These are phyloP conservation scores for Leucozona laternaria DNA, from an alignment of 2,888 invertebrate species.

Conservation along the genomic window DNA sequence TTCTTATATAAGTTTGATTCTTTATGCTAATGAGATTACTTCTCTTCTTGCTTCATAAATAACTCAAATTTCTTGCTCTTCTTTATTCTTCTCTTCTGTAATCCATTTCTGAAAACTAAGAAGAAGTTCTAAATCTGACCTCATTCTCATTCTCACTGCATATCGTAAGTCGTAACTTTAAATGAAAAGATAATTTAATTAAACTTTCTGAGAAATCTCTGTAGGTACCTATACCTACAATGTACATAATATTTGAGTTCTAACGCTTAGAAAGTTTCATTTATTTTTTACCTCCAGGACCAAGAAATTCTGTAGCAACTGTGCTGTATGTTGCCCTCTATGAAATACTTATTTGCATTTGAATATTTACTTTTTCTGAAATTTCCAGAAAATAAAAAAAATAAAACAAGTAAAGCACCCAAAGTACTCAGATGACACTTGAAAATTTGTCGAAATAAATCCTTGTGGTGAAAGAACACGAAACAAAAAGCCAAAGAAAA, in stretches of 20 bases:
- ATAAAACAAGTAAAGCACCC: not conserved
- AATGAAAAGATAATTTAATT: slow-evolving; percentile 33
- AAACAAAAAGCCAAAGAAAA: slow-evolving; percentile 26
- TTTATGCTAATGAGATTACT: slow-evolving; percentile 16
- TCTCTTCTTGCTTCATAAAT: slow-evolving; percentile 11
- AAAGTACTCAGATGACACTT: slow-evolving; percentile 40
- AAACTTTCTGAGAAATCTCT: slow-evolving; percentile 39
- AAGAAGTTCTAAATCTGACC: slow-evolving; percentile 23
- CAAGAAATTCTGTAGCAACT: not conserved
- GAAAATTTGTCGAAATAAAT: slow-evolving; percentile 67
- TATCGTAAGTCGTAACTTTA: slow-evolving; percentile 3
- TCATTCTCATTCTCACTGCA: slow-evolving; percentile 16
- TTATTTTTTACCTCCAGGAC: not conserved
- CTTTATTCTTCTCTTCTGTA: not conserved
- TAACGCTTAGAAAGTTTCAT: not conserved
- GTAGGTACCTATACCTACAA: too few relatives aligned
- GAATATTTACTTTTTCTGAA: slow-evolving; percentile 24
- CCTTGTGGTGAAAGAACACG: slow-evolving; percentile 64
- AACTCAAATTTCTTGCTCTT: not conserved
- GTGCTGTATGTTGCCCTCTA: not conserved
- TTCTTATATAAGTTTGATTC: slow-evolving; percentile 2
- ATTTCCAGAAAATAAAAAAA: not conserved
- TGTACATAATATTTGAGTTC: not conserved
- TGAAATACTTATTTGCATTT: slow-evolving; percentile 10
- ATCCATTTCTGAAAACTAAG: not conserved